These are phyloP conservation scores for Drosophila basisetae DNA, from an alignment of 2,888 invertebrate genomes.

Conservation along the genomic window DNA sequence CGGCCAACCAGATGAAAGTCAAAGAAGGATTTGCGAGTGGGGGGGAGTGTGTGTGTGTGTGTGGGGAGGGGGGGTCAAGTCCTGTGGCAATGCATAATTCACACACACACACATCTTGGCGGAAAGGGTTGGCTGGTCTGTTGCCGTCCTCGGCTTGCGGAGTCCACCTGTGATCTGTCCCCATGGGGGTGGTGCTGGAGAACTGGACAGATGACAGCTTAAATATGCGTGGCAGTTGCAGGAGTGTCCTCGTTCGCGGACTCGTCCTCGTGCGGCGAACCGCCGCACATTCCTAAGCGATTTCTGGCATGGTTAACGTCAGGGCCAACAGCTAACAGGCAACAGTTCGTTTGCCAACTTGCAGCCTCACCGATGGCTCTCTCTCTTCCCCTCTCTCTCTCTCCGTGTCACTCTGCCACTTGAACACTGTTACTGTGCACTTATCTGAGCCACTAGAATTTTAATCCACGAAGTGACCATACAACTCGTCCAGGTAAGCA, in stretches of 20 bases:
- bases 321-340: constrained; percentile 16
- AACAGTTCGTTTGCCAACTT: background rate
- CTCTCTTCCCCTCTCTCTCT: background rate
- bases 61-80: background rate
- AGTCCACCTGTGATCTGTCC: constrained; percentile 28
- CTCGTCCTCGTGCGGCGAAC: constrained; percentile 17
- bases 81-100: constrained; percentile 9
- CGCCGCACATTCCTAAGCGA: constrained; percentile 46
- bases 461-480: constrained; percentile 44
- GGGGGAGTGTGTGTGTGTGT: too few species aligned
- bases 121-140: constrained; percentile 7
- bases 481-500: constrained; percentile 2
- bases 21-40: constrained; percentile 21
- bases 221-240: constrained; percentile 57
- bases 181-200: background rate
- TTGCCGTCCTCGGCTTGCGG: constrained; percentile 28
- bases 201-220: constrained; percentile 12
- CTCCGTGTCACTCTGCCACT: background rate
- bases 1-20: constrained; percentile 5
- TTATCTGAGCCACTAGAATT: constrained; percentile 30
- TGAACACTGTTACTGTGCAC: background rate
- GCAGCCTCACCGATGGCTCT: constrained; percentile 1
- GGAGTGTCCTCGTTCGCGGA: constrained; percentile 16
- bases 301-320: constrained; percentile 15
- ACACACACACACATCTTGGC: background rate